phyloP scores from a whole-genome alignment of 2,797 vertebrate genomes.

The Bucorvus abyssinicus region DNA sequence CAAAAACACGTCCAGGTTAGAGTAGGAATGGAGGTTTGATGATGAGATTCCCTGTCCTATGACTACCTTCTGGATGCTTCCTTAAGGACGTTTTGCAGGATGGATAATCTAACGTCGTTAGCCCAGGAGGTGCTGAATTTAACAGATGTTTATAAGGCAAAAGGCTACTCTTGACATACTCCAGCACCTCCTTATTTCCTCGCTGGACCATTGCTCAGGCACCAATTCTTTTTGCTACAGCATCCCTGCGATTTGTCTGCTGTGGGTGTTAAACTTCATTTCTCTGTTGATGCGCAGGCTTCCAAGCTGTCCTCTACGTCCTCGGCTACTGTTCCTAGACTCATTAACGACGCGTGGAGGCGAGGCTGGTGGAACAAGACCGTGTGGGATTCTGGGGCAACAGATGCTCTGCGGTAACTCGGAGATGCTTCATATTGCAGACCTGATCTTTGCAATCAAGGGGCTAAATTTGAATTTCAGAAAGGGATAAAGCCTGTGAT shows the following conservation, averaged over 20 bases:
- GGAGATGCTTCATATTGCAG: background rate
- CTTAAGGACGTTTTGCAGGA: background rate
- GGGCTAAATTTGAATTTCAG: background rate
- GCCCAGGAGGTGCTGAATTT: background rate
- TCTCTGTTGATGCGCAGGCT: background rate
- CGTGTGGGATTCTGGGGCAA: background rate
- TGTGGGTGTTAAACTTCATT: background rate
- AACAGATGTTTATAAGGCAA: background rate
- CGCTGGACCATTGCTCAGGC: background rate
- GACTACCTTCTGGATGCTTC: background rate
- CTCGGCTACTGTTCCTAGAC: background rate
- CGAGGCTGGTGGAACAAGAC: background rate
- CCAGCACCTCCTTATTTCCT: background rate
- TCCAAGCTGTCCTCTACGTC: background rate
- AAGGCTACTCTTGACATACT: background rate
- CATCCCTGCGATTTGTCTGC: background rate
- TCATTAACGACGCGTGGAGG: rapidly evolving
- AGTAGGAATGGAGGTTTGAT: background rate
- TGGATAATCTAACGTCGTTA: background rate
- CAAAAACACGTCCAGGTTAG: background rate
- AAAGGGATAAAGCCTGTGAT: background rate
- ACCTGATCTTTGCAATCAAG: background rate
- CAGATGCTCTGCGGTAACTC: background rate
- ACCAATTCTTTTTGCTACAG: background rate
- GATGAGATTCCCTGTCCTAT: background rate